Base-by-base conservation (phyloP, 2,113 vertebrate species). In the Brevimyrus niger region DNA sequence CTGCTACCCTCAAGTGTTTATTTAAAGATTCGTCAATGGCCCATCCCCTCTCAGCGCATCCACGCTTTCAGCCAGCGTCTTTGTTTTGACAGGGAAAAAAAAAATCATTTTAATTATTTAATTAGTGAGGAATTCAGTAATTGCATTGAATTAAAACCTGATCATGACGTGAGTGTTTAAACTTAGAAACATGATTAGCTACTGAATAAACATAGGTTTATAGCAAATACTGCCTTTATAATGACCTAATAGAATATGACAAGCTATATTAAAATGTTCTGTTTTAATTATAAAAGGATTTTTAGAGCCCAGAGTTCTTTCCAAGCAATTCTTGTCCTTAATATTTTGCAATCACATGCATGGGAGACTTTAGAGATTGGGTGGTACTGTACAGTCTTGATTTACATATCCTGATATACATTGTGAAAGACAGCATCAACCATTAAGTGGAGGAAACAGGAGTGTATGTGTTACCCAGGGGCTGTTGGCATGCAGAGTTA, bases 21-120 rank as follows among this genome's bases (percentile, higher is more conserved):
- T 53, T 55, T 87, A 82, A 84, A 89, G 76, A 27, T 84, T 89
- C 31, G 10, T 1, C 31, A 84, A 27, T 46, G 82, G 88, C 88
- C 47, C 23, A 1, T 48, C 88, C 47, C 87, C 92, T 93, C 94
- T 90, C 89, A 76, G 23, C 2, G 27, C 5, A 10, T 46, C 35
- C 11, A 80, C 42, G 27, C 0, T 42, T 89, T 19, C 50, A 42
- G 48, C 50, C 50, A 3, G 11, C 23, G 48, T 31, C 27, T 11
- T 17, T 55, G 35, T 76, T 50, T 50, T 82, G 73, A 58, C 17
- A 31, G 46, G 46, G 3, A 89, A n/a, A n/a, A n/a, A n/a, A n/a
- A n/a, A 7, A 83, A 31, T 55, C 76, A 89, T 10, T 73, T 48
- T 1, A 53, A 83, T 84, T 89, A 83, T 83, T 83, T 42, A 80